Base-by-base conservation (phyloP, 2,797 vertebrate genomes). In the Spea hammondii region DNA sequence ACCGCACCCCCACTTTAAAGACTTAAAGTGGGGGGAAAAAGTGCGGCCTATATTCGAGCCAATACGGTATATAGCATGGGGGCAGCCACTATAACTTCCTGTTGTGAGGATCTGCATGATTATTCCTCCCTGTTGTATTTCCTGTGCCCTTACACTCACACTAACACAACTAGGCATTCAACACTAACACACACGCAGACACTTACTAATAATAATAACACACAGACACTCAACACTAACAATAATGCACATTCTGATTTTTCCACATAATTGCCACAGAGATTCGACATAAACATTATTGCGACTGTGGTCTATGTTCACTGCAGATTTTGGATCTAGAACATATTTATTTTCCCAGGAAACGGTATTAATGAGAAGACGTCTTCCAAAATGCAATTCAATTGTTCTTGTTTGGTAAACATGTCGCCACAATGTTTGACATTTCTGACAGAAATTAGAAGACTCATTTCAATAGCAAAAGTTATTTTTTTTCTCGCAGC, bases 371-470 rank as follows among this genome's bases (percentile, higher is more conserved):
- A 53, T 47, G 46, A 49, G 50, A 57, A 13, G 14, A 57, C 53
- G 55, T 60, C 48, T 54, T 8, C 45, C 57, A 46, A 54, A 80
- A 50, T 72, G 73, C 66, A 67, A 68, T 68, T 8, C 54, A 6
- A 12, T 76, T 72, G 74, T 80, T 70, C 49, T 13, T 62, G 53
- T 76, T 76, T 76, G 67, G 74, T 76, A 67, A 80, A 80, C 69
- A 80, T 57, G 49, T 59, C 32, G 12, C 74, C 5, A 10, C 62
- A 5, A 66, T 72, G 69, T 76, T 80, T 80, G 60, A 62, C 46
- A 46, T 46, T 50, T 65, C 32, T 8, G 53, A 76, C n/a, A 47
- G 62, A 67, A 80, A 65, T 65, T 12, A 76, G 79, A 50, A 62
- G 60, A 65, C 11, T 12, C 14, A 6, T 81, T 76, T 46, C 74